Evolutionary conservation across 2,113 vertebrate species (phyloP), one percentile per base, ranked within the genome.

Genomic region (Saimiri boliviensis): DNA sequence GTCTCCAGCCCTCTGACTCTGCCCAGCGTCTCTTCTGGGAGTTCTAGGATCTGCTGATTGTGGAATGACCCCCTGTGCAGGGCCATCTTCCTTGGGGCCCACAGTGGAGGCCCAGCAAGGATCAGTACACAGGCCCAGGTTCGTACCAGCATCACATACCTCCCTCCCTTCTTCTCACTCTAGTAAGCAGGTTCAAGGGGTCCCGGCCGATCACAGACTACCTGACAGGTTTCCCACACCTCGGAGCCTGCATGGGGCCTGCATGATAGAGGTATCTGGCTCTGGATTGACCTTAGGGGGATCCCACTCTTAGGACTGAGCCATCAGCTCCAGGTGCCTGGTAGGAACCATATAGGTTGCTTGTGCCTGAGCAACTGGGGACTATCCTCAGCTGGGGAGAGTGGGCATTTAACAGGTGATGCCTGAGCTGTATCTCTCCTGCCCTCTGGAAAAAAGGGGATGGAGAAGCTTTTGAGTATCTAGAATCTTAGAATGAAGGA

Each of bases 171-270:
- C 60, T 71, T 6, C 6, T 86, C 66, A 30, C 14, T 12, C 52
- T 66, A 20, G 49, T 23, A 35, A 76, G 45, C 16, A 88, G 58
- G 54, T 47, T 32, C 16, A 40, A n/a, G 6, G 30, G n/a, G 21
- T 6, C 17, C 4, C 0, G 5, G 19, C 27, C 2, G 3, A 12
- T 45, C 40, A 6, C 7, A 23, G 32, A 32, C 23, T 6, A 4
- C 30, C 49, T 60, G 42, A 54, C 40, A 37, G 58, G 47, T 9
- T 84, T 81, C 54, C 35, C 74, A 37, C 52, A 58, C 17, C 68
- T 32, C 11, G 40, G 60, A 63, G 58, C 27, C 47, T 40, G 1
- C 20, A 12, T 13, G 12, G 13, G 6, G 73, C 45, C 58, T 40
- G 4, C n/a, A 35, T 20, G 8, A 14, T 5, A 30, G 37, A 17